A percentile compares a stretch with the other conserved stretches of the same genome.
Conservation (phyloP, 2,797 vertebrate species). For the Silurus lanzhouensis region DNA sequence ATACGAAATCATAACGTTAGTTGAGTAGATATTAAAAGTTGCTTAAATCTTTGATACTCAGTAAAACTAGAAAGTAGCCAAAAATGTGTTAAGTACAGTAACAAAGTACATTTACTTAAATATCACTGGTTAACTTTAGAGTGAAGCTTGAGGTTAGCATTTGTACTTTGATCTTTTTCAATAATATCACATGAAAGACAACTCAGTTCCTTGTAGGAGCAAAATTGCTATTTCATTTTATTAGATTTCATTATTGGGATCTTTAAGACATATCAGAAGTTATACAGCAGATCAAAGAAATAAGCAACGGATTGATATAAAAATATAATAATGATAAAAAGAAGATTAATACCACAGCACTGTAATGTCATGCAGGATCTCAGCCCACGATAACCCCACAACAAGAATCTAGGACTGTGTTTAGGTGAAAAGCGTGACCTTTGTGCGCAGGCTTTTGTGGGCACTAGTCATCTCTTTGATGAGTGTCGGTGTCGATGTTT, state of each 20-base stretch:
- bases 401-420: neutral
- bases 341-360: neutral
- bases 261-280: too few species aligned
- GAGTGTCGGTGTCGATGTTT: slow-evolving; percentile 31
- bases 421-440: slow-evolving; percentile 43
- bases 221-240: too few species aligned
- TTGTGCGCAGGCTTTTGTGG: slow-evolving; percentile 20
- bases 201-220: neutral
- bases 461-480: slow-evolving; percentile 40
- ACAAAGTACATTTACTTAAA: too few species aligned
- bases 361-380: neutral
- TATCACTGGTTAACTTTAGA: neutral
- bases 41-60: too few species aligned
- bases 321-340: too few species aligned
- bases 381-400: neutral
- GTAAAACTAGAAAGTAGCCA: too few species aligned
- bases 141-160: neutral
- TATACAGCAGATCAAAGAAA: neutral
- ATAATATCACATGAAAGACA: neutral
- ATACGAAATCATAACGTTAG: too few species aligned
- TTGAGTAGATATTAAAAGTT: too few species aligned
- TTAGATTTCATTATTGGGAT: neutral
- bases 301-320: neutral
- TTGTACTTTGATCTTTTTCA: neutral
- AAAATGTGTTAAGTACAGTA: too few species aligned